phyloP scores from a whole-genome alignment of 2,797 vertebrate genomes.

The Apogon hyalosoma region DNA sequence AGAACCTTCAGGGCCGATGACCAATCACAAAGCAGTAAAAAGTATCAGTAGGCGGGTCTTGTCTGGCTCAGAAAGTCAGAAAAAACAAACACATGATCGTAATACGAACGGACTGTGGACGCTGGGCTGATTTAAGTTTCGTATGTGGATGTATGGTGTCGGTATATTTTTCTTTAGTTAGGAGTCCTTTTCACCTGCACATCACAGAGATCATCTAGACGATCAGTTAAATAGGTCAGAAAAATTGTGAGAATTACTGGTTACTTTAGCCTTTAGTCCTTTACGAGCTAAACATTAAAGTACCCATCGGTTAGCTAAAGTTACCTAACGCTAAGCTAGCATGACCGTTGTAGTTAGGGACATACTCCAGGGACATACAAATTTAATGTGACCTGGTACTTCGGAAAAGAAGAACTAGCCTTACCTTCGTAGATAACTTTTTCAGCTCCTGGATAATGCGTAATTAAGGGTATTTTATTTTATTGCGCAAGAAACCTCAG shows the following conservation, averaged over 20 bases:
- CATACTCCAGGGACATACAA: no score
- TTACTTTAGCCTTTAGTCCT: no score
- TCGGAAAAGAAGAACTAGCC: background rate
- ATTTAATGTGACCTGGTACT: no score
- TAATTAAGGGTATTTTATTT: no score
- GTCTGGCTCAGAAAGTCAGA: background rate
- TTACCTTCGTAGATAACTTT: background rate
- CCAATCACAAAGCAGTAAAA: slow-evolving; percentile 43
- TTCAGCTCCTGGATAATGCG: accelerated
- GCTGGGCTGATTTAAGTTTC: no score
- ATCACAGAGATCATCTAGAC: no score
- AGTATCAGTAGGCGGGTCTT: background rate
- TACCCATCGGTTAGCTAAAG: no score
- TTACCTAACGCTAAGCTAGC: no score
- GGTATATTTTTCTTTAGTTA: slow-evolving; percentile 7
- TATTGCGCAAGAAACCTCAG: accelerated
- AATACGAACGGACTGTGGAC: background rate
- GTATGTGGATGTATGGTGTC: background rate
- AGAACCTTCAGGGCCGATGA: accelerated
- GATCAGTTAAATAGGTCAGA: no score
- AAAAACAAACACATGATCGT: background rate
- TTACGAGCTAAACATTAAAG: no score
- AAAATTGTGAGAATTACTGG: no score
- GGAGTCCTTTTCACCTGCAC: background rate
- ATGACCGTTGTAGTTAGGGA: no score